phyloP scores from a whole-genome alignment of 2,888 invertebrate species.

The Macaria liturata region DNA sequence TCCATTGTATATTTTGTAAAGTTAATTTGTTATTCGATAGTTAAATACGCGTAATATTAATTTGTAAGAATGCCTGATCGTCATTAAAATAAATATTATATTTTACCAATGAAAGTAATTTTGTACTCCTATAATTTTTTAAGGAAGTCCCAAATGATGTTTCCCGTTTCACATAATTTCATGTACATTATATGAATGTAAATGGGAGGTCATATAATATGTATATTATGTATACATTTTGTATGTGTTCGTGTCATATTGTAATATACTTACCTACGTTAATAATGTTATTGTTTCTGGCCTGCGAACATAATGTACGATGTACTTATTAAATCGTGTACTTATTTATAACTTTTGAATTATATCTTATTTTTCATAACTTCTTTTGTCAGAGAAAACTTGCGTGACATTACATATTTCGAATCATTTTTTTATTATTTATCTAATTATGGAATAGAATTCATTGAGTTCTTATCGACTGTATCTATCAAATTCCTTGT shows the following conservation, averaged over 20 bases:
- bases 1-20: constrained; percentile 37
- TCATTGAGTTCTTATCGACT: too few relatives aligned
- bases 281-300: constrained; percentile 39
- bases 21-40: constrained; percentile 32
- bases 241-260: constrained; percentile 57
- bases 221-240: constrained; percentile 19
- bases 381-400: too few relatives aligned
- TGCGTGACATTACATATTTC: too few relatives aligned
- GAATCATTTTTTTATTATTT: too few relatives aligned
- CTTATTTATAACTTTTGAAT: too few relatives aligned
- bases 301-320: constrained; percentile 34
- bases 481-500: too few relatives aligned
- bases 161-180: constrained; percentile 29
- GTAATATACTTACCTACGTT: constrained; percentile 48
- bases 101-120: constrained; percentile 56
- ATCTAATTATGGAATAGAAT: too few relatives aligned
- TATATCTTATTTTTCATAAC: too few relatives aligned
- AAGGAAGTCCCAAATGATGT: constrained; percentile 29
- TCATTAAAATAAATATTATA: constrained; percentile 33
- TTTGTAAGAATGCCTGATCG: constrained; percentile 34
- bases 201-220: constrained; percentile 27
- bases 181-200: constrained; percentile 33
- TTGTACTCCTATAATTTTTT: constrained; percentile 60
- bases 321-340: too few relatives aligned
- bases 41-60: constrained; percentile 30